Conservation (phyloP, 1,140 invertebrate genomes). For the Archivesica marissinica region DNA sequence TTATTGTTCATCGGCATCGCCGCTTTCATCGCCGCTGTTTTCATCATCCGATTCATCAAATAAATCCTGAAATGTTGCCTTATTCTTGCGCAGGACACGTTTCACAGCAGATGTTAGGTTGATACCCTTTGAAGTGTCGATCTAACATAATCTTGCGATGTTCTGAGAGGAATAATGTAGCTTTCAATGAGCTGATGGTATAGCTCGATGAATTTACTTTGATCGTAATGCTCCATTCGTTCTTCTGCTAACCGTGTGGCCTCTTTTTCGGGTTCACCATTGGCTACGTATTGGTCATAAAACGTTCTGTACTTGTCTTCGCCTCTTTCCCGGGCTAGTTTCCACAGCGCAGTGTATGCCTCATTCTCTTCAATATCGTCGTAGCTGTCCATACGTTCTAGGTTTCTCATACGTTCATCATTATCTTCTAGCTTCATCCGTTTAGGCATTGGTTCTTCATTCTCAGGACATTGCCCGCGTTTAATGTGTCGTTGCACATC, state of each 20-base stretch:
- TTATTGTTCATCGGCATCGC: too few relatives aligned
- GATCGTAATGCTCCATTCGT: neutral
- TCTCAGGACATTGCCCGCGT: neutral
- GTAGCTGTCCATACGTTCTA: neutral
- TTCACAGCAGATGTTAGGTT: neutral
- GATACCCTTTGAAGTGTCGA: too few relatives aligned
- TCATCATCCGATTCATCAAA: too few relatives aligned
- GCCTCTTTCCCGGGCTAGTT: neutral
- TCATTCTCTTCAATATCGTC: neutral
- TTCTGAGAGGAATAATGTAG: neutral
- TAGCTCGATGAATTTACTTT: neutral
- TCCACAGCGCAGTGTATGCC: neutral
- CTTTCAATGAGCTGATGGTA: neutral
- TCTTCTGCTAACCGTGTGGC: neutral
- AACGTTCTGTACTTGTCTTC: neutral
- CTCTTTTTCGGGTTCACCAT: neutral
- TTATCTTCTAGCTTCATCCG: neutral
- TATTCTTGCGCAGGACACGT: neutral
- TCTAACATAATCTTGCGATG: too few relatives aligned
- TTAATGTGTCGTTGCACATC: conserved; percentile 10
- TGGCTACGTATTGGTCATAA: neutral
- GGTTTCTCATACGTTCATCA: neutral
- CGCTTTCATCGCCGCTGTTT: too few relatives aligned
- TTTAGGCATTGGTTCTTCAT: neutral
- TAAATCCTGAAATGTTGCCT: neutral